Evolutionary conservation across 2,888 invertebrate genomes (phyloP).

Genomic region (Bellardia pandia): DNA sequence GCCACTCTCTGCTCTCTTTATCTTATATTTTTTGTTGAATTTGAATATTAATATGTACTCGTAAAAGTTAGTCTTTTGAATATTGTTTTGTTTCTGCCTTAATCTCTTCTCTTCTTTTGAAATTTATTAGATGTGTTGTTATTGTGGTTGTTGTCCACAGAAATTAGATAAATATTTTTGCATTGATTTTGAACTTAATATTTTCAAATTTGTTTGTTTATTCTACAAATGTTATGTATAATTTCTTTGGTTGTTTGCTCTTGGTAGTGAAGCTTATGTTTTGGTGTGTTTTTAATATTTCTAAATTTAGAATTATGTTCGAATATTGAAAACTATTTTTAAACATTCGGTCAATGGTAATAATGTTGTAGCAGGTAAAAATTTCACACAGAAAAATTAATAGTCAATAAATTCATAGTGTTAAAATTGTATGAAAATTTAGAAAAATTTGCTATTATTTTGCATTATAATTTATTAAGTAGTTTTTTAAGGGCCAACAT

Average conservation of each 20-base stretch:
- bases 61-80: background rate
- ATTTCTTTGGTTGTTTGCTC: background rate
- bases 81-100: background rate
- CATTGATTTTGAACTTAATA: slow-evolving; percentile 62
- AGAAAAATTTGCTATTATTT: too few species aligned
- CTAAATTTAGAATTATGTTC: slow-evolving; percentile 48
- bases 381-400: too few species aligned
- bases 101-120: background rate
- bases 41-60: too few species aligned
- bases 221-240: background rate
- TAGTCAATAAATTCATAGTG: too few species aligned
- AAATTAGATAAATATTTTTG: slow-evolving; percentile 31
- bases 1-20: too few species aligned
- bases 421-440: too few species aligned
- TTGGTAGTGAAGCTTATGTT: background rate
- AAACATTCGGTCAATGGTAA: slow-evolving; percentile 38
- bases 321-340: slow-evolving; percentile 46
- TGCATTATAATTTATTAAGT: too few species aligned
- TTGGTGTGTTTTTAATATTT: slow-evolving; percentile 26
- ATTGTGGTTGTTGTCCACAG: slow-evolving; percentile 6
- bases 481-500: background rate
- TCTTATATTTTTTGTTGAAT: too few species aligned
- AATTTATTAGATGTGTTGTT: background rate
- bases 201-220: background rate
- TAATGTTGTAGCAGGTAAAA: background rate